Base-by-base conservation (phyloP, 1,140 invertebrate genomes). In the Ctenoplectra terminalis region DNA sequence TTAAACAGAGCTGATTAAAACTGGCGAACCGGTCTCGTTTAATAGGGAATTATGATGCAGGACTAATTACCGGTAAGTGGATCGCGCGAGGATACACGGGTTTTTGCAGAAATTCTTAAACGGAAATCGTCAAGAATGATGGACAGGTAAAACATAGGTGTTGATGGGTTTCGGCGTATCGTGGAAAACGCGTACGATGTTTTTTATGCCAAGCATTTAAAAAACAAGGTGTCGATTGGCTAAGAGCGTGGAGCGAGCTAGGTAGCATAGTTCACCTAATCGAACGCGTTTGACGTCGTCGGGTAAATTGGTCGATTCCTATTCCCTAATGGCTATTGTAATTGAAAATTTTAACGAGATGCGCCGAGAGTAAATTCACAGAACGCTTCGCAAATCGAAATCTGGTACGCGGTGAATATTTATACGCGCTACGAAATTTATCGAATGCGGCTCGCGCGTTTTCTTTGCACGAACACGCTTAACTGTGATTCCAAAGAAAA, bases 331-430 rank as follows among this genome's bases (percentile, higher is more conserved):
- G 15, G 2, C 56, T 58, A 46, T 67, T 67, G 46, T 67, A 67
- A 46, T 67, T 67, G 23, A 67, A 67, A 46, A 40, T 26, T 40
- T 67, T 67, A 67, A 67, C 20, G 64, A 67, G 37, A 15, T n/a
- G 7, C 40, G 40, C 64, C 26, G 31, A 67, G 17, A 2, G 1
- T 11, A 48, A 11, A 67, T 46, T 43, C 64, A 26, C 40, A 26
- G 26, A 29, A 37, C 9, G 64, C 40, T 40, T 46, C 23, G 29
- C 46, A 67, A 67, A 67, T 46, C 64, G 46, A n/a, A 46, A 23
- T 26, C n/a, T 17, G 15, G 17, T 1, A 8, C 58, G 20, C 15
- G 11, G 4, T 34, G 31, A 1, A 61, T 61, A 61, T 61, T 61
- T 61, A n/a, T 34, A 61, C 29, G 20, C 20, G 20, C 20, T 34